A percentile compares a stretch with the other conserved stretches of the same genome.
Conservation (phyloP, 2,888 invertebrate species). For the Polydrusus tereticollis region DNA sequence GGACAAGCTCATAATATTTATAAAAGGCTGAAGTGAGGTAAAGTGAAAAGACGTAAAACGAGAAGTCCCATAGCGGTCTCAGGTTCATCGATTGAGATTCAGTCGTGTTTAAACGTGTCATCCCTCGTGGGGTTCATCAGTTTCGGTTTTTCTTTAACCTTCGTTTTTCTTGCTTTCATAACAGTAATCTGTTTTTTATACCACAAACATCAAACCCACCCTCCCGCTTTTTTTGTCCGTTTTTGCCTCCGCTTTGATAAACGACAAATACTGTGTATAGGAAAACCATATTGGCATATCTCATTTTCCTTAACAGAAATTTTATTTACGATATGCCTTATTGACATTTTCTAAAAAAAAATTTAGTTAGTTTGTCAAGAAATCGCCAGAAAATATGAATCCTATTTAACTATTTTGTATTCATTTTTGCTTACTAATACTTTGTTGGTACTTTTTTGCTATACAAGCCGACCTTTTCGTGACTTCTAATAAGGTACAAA, state of each 20-base stretch:
- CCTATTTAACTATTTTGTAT: not conserved
- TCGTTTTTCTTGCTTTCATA: conserved; percentile 56
- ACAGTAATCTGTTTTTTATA: conserved; percentile 59
- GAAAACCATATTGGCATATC: conserved; percentile 41
- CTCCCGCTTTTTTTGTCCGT: conserved; percentile 33
- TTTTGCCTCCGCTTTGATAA: conserved; percentile 17
- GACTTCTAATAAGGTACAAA: no score
- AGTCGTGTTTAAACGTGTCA: conserved; percentile 56
- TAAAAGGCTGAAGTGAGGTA: conserved; percentile 6
- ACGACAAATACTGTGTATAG: conserved; percentile 40
- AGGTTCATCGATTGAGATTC: conserved; percentile 55
- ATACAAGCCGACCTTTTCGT: no score
- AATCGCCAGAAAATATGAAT: not conserved
- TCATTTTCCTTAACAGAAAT: conserved; percentile 33
- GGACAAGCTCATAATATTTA: conserved; percentile 15
- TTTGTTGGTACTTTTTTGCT: no score
- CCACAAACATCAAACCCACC: conserved; percentile 55
- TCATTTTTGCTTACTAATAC: no score
- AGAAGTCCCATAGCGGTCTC: conserved; percentile 28
- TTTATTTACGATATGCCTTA: conserved; percentile 35
- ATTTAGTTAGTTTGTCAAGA: not conserved
- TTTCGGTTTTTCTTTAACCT: conserved; percentile 58
- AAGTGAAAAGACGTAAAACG: conserved; percentile 10
- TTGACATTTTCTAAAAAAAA: conserved; percentile 12
- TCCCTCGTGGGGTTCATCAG: conserved; percentile 58